phyloP scores from a whole-genome alignment of 2,797 vertebrate species.

The Acanthiza pusilla region DNA sequence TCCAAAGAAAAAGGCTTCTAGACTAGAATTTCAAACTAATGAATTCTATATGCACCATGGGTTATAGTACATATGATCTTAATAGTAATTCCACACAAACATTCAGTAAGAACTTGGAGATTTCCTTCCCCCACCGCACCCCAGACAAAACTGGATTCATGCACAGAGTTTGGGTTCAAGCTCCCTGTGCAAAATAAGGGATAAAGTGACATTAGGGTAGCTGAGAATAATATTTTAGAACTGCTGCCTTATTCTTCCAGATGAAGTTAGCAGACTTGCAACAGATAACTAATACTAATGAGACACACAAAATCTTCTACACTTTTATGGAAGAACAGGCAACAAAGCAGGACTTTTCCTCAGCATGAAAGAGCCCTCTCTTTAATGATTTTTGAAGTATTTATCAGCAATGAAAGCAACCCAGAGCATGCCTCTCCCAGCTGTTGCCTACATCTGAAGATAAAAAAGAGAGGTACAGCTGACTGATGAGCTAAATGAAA shows the following conservation, averaged over 20 bases:
- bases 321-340: background rate
- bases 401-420: slow-evolving; percentile 21
- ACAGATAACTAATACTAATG: background rate
- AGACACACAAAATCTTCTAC: background rate
- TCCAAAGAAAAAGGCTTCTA: background rate
- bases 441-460: slow-evolving; percentile 9
- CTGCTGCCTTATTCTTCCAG: background rate
- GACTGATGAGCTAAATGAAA: background rate
- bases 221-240: background rate
- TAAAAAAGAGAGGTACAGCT: background rate
- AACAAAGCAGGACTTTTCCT: background rate
- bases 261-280: background rate
- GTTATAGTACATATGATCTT: background rate
- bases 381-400: slow-evolving; percentile 17
- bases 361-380: background rate
- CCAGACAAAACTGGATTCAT: background rate
- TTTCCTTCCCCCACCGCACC: background rate
- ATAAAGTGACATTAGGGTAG: background rate
- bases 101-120: background rate
- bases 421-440: background rate
- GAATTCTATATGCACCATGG: background rate
- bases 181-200: background rate
- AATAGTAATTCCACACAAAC: background rate
- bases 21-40: background rate
- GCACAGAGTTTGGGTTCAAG: background rate